Conservation (phyloP, 2,888 invertebrate species). For the Parascotia fuliginaria region DNA sequence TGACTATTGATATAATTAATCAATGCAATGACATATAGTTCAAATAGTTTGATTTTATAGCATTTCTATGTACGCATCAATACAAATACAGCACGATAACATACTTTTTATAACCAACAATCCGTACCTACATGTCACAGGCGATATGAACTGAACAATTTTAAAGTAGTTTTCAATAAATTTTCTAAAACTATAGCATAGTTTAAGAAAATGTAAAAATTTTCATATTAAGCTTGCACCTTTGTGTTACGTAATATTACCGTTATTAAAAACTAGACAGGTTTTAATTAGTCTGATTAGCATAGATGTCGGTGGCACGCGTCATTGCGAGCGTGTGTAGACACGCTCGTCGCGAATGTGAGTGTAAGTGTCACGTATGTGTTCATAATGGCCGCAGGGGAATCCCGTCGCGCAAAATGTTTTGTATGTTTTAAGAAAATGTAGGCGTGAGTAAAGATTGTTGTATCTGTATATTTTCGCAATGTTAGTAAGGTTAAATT, state of each 20-base stretch:
- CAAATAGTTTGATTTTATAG: slow-evolving; percentile 1
- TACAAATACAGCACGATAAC: slow-evolving; percentile 9
- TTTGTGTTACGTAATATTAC: slow-evolving; percentile 24
- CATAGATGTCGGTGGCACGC: slow-evolving; percentile 46
- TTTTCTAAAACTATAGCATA: no score
- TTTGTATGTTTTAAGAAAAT: slow-evolving; percentile 39
- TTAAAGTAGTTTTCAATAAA: background rate
- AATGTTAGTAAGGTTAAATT: background rate
- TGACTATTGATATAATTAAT: background rate
- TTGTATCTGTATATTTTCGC: slow-evolving; percentile 1
- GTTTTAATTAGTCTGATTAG: slow-evolving; percentile 47
- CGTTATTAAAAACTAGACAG: slow-evolving; percentile 52
- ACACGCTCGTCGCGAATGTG: slow-evolving; percentile 15
- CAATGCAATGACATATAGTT: background rate
- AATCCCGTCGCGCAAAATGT: slow-evolving; percentile 68
- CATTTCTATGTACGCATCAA: slow-evolving; percentile 3
- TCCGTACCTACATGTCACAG: background rate
- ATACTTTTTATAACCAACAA: background rate
- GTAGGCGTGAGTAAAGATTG: slow-evolving; percentile 26
- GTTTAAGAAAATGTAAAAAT: no score
- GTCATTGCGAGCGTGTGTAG: slow-evolving; percentile 18
- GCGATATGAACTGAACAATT: no score
- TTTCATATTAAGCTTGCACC: no score
- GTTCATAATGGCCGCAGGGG: slow-evolving; percentile 53
- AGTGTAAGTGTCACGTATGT: slow-evolving; percentile 21